These are phyloP conservation scores for Hyperoplus immaculatus DNA, from an alignment of 2,797 vertebrate genomes.

Conservation along the genomic window DNA sequence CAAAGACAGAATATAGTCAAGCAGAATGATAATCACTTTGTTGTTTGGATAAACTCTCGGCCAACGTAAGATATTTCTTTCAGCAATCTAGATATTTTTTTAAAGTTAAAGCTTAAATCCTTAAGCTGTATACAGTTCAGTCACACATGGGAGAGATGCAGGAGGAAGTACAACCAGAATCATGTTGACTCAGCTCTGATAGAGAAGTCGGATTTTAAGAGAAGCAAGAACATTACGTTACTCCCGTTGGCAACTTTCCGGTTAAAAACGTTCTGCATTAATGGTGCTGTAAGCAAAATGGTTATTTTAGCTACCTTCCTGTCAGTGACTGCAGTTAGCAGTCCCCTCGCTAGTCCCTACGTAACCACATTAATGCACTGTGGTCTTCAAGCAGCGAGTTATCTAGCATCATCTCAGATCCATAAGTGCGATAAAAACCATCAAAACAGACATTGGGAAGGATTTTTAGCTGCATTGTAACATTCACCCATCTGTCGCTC, in stretches of 20 bases:
- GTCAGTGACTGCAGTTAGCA: too few species aligned
- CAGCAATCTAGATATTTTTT: neutral
- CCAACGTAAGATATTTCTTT: neutral
- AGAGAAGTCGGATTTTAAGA: neutral
- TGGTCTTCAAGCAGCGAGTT: too few species aligned
- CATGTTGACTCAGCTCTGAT: neutral
- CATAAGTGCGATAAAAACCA: too few species aligned
- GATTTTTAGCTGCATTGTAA: too few species aligned
- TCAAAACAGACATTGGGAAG: too few species aligned
- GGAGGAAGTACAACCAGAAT: neutral
- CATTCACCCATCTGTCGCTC: too few species aligned
- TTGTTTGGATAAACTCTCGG: neutral
- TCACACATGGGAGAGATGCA: neutral
- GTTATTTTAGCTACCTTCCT: too few species aligned
- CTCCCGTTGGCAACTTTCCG: neutral
- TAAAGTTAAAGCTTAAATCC: neutral
- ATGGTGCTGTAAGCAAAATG: too few species aligned
- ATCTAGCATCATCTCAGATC: too few species aligned
- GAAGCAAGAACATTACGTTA: neutral
- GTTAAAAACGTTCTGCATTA: neutral
- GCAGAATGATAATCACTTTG: neutral
- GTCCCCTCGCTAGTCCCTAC: too few species aligned
- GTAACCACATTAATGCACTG: too few species aligned
- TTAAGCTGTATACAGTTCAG: neutral
- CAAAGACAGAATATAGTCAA: constrained; percentile 5